Conservation (phyloP, 2,888 invertebrate genomes). For the Timema cristinae region DNA sequence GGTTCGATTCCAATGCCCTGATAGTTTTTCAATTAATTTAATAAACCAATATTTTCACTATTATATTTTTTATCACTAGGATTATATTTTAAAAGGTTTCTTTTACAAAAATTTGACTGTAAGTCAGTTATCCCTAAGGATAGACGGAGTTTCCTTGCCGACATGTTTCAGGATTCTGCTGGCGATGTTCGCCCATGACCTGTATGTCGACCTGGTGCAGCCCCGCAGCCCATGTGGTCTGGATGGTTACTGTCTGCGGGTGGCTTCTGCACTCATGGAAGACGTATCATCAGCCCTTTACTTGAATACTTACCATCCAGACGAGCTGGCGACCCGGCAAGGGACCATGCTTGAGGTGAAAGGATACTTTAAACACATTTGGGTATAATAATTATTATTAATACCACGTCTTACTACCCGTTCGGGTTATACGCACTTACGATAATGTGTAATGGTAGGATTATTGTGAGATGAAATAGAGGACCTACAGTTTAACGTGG, state of each 20-base stretch:
- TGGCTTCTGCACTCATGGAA: constrained; percentile 29
- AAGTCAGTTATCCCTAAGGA: neutral
- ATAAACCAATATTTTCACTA: too few species aligned
- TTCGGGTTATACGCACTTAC: too few species aligned
- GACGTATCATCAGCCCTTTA: constrained; percentile 31
- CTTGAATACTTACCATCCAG: constrained; percentile 27
- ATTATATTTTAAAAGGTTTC: too few species aligned
- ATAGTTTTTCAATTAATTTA: too few species aligned
- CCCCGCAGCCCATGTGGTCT: constrained; percentile 20
- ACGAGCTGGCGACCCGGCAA: constrained; percentile 15
- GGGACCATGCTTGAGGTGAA: neutral
- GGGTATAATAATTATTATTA: too few species aligned
- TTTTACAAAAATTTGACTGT: too few species aligned
- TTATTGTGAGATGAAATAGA: too few species aligned
- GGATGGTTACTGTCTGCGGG: constrained; percentile 27
- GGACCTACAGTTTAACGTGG: too few species aligned
- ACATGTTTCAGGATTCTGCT: constrained; percentile 30
- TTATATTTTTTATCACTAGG: too few species aligned
- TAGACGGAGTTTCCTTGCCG: constrained; percentile 27
- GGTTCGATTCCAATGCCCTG: too few species aligned
- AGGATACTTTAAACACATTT: neutral
- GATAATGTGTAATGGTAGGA: too few species aligned
- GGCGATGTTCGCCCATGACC: constrained; percentile 36
- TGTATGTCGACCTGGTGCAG: constrained; percentile 36
- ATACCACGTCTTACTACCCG: too few species aligned